A percentile compares a stretch with the other conserved stretches of the same genome.
Evolutionary conservation across 1,140 invertebrate genomes (phyloP).

Genomic region (Episyrphus balteatus): DNA sequence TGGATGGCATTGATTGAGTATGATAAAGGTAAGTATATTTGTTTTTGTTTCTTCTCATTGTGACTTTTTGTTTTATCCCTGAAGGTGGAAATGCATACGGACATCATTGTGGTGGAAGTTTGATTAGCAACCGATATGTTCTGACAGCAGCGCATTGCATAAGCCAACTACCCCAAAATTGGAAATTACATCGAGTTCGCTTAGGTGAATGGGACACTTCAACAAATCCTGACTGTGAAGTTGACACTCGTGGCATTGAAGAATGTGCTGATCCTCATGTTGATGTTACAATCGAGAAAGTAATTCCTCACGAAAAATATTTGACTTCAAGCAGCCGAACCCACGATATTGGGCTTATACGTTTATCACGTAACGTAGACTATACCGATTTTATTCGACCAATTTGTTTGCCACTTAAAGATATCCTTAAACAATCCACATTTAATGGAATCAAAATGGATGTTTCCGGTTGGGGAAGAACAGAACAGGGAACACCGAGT

Average conservation of each 20-base stretch:
- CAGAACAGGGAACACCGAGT: conserved; percentile 48
- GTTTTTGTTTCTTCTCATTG: not conserved
- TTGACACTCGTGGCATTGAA: too few relatives aligned
- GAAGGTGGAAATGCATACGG: conserved; percentile 17
- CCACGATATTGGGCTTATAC: conserved; percentile 58
- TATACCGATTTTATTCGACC: too few relatives aligned
- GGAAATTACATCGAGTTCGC: conserved; percentile 36
- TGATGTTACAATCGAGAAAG: too few relatives aligned
- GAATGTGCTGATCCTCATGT: too few relatives aligned
- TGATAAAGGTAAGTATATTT: conserved; percentile 19
- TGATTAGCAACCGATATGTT: conserved; percentile 42
- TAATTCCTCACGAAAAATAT: conserved; percentile 55
- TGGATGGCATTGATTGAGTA: too few relatives aligned
- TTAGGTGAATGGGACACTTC: too few relatives aligned
- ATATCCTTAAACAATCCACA: too few relatives aligned
- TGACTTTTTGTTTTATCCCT: not conserved
- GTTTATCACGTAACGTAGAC: too few relatives aligned
- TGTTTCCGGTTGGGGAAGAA: conserved; percentile 76
- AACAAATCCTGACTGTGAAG: too few relatives aligned
- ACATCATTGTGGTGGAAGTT: conserved; percentile 46
- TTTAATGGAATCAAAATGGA: conserved; percentile 46
- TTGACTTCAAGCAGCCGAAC: conserved; percentile 47
- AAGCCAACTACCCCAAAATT: conserved; percentile 41
- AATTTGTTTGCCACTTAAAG: too few relatives aligned
- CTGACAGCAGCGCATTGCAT: conserved; percentile 50